Conservation (phyloP, 2,888 invertebrate genomes). For the Xestobium rufovillosum region DNA sequence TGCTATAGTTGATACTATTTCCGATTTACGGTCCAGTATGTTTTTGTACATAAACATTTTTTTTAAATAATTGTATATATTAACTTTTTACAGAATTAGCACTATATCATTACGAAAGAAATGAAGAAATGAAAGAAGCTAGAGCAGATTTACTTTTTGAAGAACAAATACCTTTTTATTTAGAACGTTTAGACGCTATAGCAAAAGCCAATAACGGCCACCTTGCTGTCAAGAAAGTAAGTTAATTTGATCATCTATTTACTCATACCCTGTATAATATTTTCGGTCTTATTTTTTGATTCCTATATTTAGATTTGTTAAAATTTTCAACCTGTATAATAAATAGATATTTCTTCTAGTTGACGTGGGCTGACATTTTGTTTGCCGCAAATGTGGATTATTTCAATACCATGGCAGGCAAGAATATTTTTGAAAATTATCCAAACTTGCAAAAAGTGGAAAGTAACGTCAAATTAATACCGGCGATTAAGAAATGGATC, state of each 20-base stretch:
- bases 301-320: too few relatives aligned
- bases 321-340: too few relatives aligned
- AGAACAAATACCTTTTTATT: conserved; percentile 2
- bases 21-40: conserved; percentile 52
- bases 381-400: neutral
- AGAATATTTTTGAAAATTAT: conserved; percentile 6
- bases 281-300: too few relatives aligned
- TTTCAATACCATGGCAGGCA: conserved; percentile 4
- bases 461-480: conserved; percentile 6
- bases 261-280: too few relatives aligned
- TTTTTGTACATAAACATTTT: neutral
- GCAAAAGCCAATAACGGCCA: neutral
- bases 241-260: too few relatives aligned
- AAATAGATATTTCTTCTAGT: too few relatives aligned
- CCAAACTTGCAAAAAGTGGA: conserved; percentile 7
- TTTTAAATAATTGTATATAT: neutral
- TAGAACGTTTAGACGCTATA: conserved; percentile 2
- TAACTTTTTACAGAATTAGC: neutral
- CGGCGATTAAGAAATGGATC: conserved; percentile 12
- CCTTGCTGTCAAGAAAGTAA: too few relatives aligned
- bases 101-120: neutral
- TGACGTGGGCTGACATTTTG: conserved; percentile 10
- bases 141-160: neutral
- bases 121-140: neutral
- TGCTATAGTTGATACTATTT: conserved; percentile 49